These are phyloP conservation scores for Ylistrum balloti DNA, from an alignment of 1,140 invertebrate species.

Conservation along the genomic window DNA sequence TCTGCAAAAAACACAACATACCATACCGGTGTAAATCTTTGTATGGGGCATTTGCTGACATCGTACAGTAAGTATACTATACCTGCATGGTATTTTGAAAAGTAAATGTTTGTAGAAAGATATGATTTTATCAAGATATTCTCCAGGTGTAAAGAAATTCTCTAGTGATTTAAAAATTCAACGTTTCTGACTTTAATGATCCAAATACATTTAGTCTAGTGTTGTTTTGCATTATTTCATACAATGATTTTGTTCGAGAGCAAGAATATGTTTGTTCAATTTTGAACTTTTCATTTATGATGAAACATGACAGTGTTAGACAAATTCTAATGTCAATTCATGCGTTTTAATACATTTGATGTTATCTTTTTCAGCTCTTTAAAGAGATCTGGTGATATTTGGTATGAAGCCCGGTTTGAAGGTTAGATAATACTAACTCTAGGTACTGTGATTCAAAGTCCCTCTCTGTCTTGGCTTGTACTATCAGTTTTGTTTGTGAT, in stretches of 20 bases:
- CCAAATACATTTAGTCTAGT: too few relatives aligned
- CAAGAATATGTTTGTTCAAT: too few relatives aligned
- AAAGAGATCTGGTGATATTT: slow-evolving; percentile 80
- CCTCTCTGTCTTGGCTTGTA: background rate
- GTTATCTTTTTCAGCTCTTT: slow-evolving; percentile 76
- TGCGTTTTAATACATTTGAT: too few relatives aligned
- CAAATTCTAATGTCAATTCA: too few relatives aligned
- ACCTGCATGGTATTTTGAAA: background rate
- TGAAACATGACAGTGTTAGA: too few relatives aligned
- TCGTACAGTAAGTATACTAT: slow-evolving; percentile 76
- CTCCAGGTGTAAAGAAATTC: too few relatives aligned
- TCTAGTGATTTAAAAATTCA: too few relatives aligned
- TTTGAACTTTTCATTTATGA: too few relatives aligned
- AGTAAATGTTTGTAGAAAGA: slow-evolving; percentile 11
- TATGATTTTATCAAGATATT: background rate
- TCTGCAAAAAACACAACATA: slow-evolving; percentile 81
- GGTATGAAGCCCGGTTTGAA: slow-evolving; percentile 78
- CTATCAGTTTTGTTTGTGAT: background rate
- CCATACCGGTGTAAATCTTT: slow-evolving; percentile 79
- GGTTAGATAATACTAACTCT: slow-evolving; percentile 44
- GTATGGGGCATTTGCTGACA: slow-evolving; percentile 77
- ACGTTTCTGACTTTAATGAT: too few relatives aligned
- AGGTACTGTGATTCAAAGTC: background rate
- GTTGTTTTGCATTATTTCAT: too few relatives aligned
- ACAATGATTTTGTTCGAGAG: too few relatives aligned